Evolutionary conservation across 2,113 vertebrate genomes (phyloP).

Genomic region (Barnardius zonarius): DNA sequence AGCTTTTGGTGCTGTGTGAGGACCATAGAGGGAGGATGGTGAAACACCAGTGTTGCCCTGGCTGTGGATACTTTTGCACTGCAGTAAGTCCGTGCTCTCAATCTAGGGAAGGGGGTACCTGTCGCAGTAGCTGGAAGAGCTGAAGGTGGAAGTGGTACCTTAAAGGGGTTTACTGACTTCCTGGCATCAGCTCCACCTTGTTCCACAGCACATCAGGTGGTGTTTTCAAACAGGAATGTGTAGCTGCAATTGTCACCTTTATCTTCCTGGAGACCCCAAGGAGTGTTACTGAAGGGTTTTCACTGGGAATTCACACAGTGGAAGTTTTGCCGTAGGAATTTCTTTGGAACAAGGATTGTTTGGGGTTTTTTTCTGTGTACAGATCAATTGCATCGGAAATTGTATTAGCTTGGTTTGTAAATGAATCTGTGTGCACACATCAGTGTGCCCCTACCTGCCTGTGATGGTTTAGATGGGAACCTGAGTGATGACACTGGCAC

Average conservation of each 20-base stretch:
- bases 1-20: constrained; percentile 92
- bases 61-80: constrained; percentile 94
- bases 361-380: neutral
- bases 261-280: neutral
- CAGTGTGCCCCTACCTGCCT: neutral
- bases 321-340: neutral
- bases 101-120: constrained; percentile 48
- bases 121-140: constrained; percentile 38
- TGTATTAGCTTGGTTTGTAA: neutral
- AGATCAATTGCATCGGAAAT: neutral
- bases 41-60: constrained; percentile 97
- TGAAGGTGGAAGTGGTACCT: constrained; percentile 50
- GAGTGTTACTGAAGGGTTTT: neutral
- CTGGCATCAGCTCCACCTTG: constrained; percentile 42
- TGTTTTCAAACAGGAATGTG: constrained; percentile 31
- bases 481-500: neutral
- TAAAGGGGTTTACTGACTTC: constrained; percentile 48
- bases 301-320: neutral
- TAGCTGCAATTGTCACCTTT: constrained; percentile 14
- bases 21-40: constrained; percentile 96
- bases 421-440: neutral
- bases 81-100: constrained; percentile 78
- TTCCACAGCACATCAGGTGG: constrained; percentile 56
- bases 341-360: neutral
- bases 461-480: neutral